A percentile compares a stretch with the other conserved stretches of the same genome.
Evolutionary conservation across 2,888 invertebrate species (phyloP).

Genomic region (Isotomurus palustris): DNA sequence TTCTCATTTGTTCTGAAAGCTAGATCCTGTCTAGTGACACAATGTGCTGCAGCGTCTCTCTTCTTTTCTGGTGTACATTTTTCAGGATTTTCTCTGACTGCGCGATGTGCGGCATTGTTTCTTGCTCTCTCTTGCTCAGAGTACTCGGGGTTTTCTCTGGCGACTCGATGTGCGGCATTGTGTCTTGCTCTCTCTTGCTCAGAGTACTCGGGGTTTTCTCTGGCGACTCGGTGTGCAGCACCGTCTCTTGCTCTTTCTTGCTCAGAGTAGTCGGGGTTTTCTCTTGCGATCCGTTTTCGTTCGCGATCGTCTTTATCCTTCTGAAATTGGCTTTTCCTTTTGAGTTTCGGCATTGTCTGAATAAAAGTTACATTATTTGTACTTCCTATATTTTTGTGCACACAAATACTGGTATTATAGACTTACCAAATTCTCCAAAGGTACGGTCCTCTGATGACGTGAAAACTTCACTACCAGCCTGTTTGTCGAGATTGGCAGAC

Average conservation of each 20-base stretch:
- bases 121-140: neutral
- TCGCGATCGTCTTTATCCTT: neutral
- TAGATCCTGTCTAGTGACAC: too few species aligned
- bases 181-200: too few species aligned
- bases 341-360: neutral
- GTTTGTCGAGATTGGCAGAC: too few species aligned
- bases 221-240: neutral
- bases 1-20: too few species aligned
- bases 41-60: neutral
- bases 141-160: neutral
- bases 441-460: too few species aligned
- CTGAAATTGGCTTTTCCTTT: neutral
- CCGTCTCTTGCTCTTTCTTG: neutral
- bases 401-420: too few species aligned
- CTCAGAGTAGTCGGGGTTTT: constrained; percentile 4
- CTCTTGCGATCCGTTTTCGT: constrained; percentile 1
- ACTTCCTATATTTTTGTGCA: too few species aligned
- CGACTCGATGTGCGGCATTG: neutral
- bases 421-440: too few species aligned
- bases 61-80: neutral
- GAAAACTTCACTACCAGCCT: too few species aligned
- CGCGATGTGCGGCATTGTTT: neutral
- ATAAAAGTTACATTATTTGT: too few species aligned
- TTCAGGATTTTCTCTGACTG: neutral
- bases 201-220: too few species aligned